A percentile compares a stretch with the other conserved stretches of the same genome.
phyloP scores from a whole-genome alignment of 2,888 invertebrate species.

The Diplazon laetatorius region DNA sequence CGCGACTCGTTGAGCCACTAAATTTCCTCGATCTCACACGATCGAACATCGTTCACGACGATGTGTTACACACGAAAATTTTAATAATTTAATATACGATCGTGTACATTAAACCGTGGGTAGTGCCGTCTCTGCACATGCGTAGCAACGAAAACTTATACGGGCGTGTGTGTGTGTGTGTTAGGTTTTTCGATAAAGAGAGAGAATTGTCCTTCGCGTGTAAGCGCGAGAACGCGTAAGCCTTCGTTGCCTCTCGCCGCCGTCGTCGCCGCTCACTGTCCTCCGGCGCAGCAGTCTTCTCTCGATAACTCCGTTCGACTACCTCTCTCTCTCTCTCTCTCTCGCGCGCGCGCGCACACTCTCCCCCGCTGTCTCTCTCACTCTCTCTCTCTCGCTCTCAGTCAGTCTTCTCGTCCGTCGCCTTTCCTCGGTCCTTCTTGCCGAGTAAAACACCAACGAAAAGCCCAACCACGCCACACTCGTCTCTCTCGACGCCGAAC shows the following conservation, averaged over 20 bases:
- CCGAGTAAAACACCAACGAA: slow-evolving; percentile 10
- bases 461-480: slow-evolving; percentile 5
- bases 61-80: too few species aligned
- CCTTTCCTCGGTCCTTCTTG: slow-evolving; percentile 10
- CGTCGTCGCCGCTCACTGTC: slow-evolving; percentile 33
- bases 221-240: slow-evolving; percentile 31
- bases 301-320: slow-evolving; percentile 37
- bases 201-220: slow-evolving; percentile 57
- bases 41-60: too few species aligned
- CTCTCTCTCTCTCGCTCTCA: slow-evolving; percentile 9
- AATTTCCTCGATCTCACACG: too few species aligned
- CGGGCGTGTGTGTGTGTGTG: too few species aligned
- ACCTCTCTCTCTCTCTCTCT: neutral
- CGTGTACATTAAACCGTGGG: too few species aligned
- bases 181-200: slow-evolving; percentile 13
- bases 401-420: slow-evolving; percentile 6
- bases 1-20: too few species aligned
- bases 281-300: slow-evolving; percentile 51
- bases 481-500: neutral
- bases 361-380: neutral
- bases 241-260: slow-evolving; percentile 38
- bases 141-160: slow-evolving; percentile 38
- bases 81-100: too few species aligned
- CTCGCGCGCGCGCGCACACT: too few species aligned
- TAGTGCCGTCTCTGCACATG: slow-evolving; percentile 58